Base-by-base conservation (phyloP, 2,113 vertebrate species). In the Ptychochromis oligacanthus region DNA sequence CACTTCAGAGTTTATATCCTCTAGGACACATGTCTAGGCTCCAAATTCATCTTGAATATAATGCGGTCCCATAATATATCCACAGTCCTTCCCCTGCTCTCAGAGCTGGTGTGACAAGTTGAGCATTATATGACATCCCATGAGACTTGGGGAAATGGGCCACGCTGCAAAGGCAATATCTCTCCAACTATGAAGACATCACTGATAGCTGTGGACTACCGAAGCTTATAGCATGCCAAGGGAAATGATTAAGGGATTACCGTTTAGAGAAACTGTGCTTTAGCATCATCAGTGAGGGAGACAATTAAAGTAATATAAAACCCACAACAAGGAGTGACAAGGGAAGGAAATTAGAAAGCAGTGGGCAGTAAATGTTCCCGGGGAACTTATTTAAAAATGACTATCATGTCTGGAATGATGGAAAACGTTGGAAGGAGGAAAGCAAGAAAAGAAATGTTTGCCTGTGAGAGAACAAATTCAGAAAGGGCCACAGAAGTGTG, bases 191-290 rank as follows among this genome's bases (percentile, higher is more conserved):
- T 4, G 85, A 84, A 80, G 55, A 78, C 82, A 77, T 67, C 81
- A 34, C 18, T 70, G 80, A 83, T 81, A 38, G 87, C 79, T 22
- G 46, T 2, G 4, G 81, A 87, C 83, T 56, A 86, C 67, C 83
- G 83, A 81, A 75, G 80, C 70, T 65, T 10, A 79, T 6, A 46
- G 38, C 40, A 80, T 20, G 81, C 80, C 72, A 4, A 62, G 87
- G 84, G 86, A 90, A 80, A 83, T 67, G 84, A 90, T 90, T 74
- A 88, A 55, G 82, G 82, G 82, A 91, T 92, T 87, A 82, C 81
- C 84, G 77, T 85, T 88, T 86, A 85, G 86, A 70, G 80, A 80
- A 84, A 82, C 78, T 80, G 84, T 88, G 75, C 79, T 85, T 83
- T 75, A 90, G 82, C 54, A 4, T 74, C 85, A 40, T 89, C 83